phyloP scores from a whole-genome alignment of 2,113 vertebrate species.

The Cephalopterus ornatus region DNA sequence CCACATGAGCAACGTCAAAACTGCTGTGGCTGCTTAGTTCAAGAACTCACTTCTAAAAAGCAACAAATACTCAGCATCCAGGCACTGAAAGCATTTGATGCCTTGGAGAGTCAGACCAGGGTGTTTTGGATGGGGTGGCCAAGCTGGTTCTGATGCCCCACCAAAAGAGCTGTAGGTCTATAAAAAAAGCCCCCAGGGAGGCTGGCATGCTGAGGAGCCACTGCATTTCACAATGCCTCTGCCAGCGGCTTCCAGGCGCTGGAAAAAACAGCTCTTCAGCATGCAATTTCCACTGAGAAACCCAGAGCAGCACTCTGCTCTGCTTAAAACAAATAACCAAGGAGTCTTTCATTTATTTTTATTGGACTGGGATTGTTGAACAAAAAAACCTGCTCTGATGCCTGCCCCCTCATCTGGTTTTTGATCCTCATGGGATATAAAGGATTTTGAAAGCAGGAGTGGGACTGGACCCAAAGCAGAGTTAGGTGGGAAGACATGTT shows the following conservation, averaged over 20 bases:
- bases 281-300: background rate
- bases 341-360: conserved; percentile 29
- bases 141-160: accelerated
- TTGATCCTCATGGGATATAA: background rate
- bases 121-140: background rate
- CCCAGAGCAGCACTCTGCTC: background rate
- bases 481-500: background rate
- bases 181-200: background rate
- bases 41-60: background rate
- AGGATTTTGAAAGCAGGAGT: background rate
- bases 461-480: background rate
- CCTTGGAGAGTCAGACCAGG: background rate
- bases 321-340: background rate
- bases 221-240: background rate
- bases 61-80: background rate
- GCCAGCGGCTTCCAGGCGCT: background rate
- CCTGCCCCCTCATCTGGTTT: background rate
- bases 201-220: background rate
- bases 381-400: background rate
- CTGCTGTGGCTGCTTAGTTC: background rate
- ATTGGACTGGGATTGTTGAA: background rate
- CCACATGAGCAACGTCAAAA: background rate
- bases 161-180: background rate
- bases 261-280: conserved; percentile 41
- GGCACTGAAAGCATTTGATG: background rate